These are phyloP conservation scores for Equus quagga DNA, from an alignment of 2,113 vertebrate species.

Conservation along the genomic window DNA sequence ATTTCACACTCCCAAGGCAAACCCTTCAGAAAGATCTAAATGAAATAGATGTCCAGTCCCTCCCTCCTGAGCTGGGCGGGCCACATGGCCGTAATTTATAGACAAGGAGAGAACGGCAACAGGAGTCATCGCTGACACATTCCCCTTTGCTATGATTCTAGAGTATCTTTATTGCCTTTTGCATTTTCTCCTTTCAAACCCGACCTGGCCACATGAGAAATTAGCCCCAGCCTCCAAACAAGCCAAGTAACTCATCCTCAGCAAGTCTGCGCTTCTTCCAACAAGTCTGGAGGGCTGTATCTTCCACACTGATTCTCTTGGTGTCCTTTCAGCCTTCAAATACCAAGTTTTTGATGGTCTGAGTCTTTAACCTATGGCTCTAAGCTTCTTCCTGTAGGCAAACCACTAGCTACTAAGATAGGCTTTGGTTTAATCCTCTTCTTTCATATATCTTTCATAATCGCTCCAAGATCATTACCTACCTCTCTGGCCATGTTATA, in stretches of 20 bases:
- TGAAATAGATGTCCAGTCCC: not conserved
- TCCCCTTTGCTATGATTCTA: not conserved
- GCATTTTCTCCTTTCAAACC: not conserved
- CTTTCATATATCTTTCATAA: not conserved
- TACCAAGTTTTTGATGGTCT: not conserved
- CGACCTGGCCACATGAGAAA: constrained; percentile 25
- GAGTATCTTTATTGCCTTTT: constrained; percentile 19
- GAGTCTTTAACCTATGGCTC: not conserved
- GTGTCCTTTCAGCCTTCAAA: not conserved
- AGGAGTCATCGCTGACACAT: not conserved
- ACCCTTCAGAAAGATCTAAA: constrained; percentile 44
- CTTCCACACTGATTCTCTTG: not conserved
- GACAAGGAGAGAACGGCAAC: not conserved
- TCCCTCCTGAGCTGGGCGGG: not conserved
- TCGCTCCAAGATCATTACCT: constrained; percentile 17
- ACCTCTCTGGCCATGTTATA: not conserved
- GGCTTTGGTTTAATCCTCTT: constrained; percentile 11
- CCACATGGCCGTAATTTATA: constrained; percentile 24
- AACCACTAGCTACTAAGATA: constrained; percentile 19
- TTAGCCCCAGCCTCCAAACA: not conserved
- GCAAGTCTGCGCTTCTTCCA: not conserved
- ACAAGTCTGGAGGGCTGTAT: not conserved
- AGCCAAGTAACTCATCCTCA: not conserved
- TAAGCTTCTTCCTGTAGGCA: not conserved
- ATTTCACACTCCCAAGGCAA: constrained; percentile 57